A percentile compares a stretch with the other conserved stretches of the same genome.
phyloP scores from a whole-genome alignment of 2,888 invertebrate species.

The Drosophila longiperda region DNA sequence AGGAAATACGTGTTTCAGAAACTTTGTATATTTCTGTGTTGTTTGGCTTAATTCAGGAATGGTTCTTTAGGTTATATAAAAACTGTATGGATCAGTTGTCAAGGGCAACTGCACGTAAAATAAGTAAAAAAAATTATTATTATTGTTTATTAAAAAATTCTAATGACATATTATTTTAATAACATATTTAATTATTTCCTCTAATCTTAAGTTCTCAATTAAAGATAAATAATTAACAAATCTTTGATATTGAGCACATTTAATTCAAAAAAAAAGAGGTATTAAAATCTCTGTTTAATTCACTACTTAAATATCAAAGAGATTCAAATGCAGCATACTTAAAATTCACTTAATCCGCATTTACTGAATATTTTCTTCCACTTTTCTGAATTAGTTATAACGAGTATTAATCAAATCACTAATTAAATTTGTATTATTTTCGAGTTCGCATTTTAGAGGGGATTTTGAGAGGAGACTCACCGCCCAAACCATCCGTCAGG shows the following conservation, averaged over 20 bases:
- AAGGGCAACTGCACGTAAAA: neutral
- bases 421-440: constrained; percentile 53
- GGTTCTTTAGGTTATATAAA: neutral
- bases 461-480: constrained; percentile 31
- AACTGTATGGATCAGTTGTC: neutral
- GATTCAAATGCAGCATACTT: constrained; percentile 13
- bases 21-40: neutral
- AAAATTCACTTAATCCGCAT: neutral
- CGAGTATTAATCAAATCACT: constrained; percentile 50
- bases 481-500: constrained; percentile 10
- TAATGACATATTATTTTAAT: neutral
- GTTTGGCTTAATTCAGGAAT: neutral
- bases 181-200: neutral
- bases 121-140: too few relatives aligned
- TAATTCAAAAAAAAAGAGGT: neutral
- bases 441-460: constrained; percentile 30
- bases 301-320: neutral
- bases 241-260: neutral
- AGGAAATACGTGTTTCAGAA: neutral
- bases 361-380: constrained; percentile 32
- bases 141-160: neutral
- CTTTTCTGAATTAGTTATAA: constrained; percentile 49
- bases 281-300: neutral
- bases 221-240: neutral
- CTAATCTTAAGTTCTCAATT: neutral